Conservation (phyloP, 2,888 invertebrate species). For the Orchestes rusci region DNA sequence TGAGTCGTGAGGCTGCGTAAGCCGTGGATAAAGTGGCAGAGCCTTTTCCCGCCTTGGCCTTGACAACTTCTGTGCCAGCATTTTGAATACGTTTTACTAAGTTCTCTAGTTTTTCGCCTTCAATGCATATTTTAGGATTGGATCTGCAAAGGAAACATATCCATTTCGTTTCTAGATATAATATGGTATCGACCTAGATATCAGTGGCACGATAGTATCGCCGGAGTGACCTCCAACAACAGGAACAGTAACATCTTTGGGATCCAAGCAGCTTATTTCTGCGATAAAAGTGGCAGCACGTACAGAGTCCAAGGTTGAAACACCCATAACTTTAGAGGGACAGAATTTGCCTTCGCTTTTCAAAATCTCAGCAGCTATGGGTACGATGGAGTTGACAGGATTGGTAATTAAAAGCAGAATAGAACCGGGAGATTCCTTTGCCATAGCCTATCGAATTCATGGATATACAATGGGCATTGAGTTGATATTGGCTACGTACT, state of each 20-base stretch:
- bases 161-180: background rate
- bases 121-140: slow-evolving; percentile 58
- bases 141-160: slow-evolving; percentile 56
- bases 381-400: slow-evolving; percentile 45
- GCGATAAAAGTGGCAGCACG: slow-evolving; percentile 87
- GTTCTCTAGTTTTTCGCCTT: slow-evolving; percentile 67
- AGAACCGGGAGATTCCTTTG: slow-evolving; percentile 40
- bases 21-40: slow-evolving; percentile 97
- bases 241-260: slow-evolving; percentile 71
- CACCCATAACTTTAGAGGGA: slow-evolving; percentile 86
- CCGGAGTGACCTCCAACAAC: slow-evolving; percentile 96
- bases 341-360: slow-evolving; percentile 50
- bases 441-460: slow-evolving; percentile 30
- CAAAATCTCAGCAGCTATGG: slow-evolving; percentile 46
- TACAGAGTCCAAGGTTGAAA: slow-evolving; percentile 93
- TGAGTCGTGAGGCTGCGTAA: slow-evolving; percentile 65
- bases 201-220: slow-evolving; percentile 88
- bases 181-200: slow-evolving; percentile 49
- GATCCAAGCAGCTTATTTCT: slow-evolving; percentile 77
- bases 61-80: slow-evolving; percentile 89
- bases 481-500: slow-evolving; percentile 7
- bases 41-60: slow-evolving; percentile 94
- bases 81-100: slow-evolving; percentile 90
- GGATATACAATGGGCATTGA: background rate
- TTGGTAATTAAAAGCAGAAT: slow-evolving; percentile 46